Evolutionary conservation across 2,113 vertebrate genomes (phyloP).

Genomic region (Kryptolebias marmoratus): DNA sequence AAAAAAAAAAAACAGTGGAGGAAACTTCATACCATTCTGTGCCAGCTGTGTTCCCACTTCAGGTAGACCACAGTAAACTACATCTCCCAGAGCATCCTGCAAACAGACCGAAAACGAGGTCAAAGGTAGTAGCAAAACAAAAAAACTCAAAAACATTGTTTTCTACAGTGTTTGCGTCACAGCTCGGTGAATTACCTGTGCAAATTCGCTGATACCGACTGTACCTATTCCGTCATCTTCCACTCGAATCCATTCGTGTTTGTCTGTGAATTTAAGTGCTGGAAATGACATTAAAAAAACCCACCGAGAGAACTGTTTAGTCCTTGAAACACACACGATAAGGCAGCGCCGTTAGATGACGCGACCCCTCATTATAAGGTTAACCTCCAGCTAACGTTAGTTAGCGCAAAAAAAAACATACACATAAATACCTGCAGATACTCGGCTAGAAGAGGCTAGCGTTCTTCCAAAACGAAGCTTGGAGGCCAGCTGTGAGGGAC

Average conservation of each 20-base stretch:
- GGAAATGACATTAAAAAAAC: slow-evolving; percentile 69
- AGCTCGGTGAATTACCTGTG: slow-evolving; percentile 84
- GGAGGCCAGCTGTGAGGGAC: slow-evolving; percentile 35
- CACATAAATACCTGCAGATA: slow-evolving; percentile 70
- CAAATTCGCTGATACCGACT: slow-evolving; percentile 96
- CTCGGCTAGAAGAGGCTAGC: slow-evolving; percentile 61
- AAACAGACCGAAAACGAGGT: not conserved
- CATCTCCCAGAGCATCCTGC: slow-evolving; percentile 95
- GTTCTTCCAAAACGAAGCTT: slow-evolving; percentile 55
- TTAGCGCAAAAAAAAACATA: slow-evolving; percentile 11
- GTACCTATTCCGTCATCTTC: slow-evolving; percentile 91
- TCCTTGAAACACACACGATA: not conserved
- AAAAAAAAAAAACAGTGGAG: not conserved
- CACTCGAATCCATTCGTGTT: slow-evolving; percentile 94
- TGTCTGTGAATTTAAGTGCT: slow-evolving; percentile 97
- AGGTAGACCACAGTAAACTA: slow-evolving; percentile 97
- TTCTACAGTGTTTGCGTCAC: not conserved
- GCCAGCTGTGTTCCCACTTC: slow-evolving; percentile 92
- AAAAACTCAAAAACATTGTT: too few species aligned
- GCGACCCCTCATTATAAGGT: slow-evolving; percentile 32
- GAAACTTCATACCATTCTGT: slow-evolving; percentile 85
- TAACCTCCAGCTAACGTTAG: slow-evolving; percentile 14
- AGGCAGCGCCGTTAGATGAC: not conserved
- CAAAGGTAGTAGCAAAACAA: not conserved
- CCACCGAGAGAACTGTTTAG: not conserved